These are phyloP conservation scores for Phaonia tiefii DNA, from an alignment of 2,888 invertebrate genomes.

Conservation along the genomic window DNA sequence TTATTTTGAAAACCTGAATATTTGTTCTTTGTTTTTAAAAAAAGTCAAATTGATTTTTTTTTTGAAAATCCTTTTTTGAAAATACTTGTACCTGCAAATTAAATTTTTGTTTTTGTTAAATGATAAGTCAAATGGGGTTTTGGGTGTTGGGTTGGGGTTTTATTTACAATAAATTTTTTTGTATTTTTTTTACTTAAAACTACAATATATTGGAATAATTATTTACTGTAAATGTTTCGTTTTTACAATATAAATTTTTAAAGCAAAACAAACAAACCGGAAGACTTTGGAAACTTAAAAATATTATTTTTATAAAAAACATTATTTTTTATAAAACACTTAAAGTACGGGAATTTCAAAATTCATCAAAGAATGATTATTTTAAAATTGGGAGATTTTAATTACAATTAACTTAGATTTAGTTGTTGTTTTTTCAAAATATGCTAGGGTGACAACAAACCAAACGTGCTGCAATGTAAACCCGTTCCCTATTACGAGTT, in stretches of 20 bases:
- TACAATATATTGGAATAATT: slow-evolving; percentile 45
- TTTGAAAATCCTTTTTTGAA: no score
- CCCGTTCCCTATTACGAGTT: no score
- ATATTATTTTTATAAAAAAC: background rate
- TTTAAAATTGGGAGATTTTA: slow-evolving; percentile 45
- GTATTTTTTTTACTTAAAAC: slow-evolving; percentile 35
- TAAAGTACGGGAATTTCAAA: background rate
- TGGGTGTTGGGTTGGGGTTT: background rate
- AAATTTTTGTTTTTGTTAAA: background rate
- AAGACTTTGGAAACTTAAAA: slow-evolving; percentile 11
- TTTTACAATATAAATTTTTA: slow-evolving; percentile 11
- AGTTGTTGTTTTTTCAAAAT: background rate
- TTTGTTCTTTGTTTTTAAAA: no score
- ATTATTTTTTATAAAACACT: background rate
- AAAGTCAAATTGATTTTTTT: no score
- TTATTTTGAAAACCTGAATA: no score
- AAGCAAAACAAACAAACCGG: slow-evolving; percentile 29
- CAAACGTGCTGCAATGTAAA: no score
- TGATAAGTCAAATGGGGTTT: background rate
- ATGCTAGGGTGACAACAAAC: no score
- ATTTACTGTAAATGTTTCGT: slow-evolving; percentile 4
- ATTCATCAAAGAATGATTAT: background rate
- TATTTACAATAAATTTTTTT: slow-evolving; percentile 32
- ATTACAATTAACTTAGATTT: slow-evolving; percentile 21
- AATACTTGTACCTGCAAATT: no score